Evolutionary conservation across 2,113 vertebrate species (phyloP), one percentile per base, ranked within the genome.

Genomic region (Mastomys natalensis): DNA sequence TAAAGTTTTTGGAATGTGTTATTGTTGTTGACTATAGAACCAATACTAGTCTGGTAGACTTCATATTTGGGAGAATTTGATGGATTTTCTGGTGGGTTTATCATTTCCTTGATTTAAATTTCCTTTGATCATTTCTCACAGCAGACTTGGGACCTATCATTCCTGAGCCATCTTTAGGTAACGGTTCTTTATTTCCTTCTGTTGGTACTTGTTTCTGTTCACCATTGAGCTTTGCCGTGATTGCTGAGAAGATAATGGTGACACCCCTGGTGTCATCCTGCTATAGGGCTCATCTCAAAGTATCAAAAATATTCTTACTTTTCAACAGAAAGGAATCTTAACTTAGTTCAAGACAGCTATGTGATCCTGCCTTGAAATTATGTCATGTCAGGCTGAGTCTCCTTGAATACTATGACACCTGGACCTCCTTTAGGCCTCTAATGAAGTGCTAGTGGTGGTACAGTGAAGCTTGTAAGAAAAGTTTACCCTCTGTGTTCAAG

Each of bases 131-230:
- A 31, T 92, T 85, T 95, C 81, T 96, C 85, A 16, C 29, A 62
- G 70, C 74, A 95, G 96, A 82, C 26, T 24, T 94, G 91, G 70
- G 85, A 84, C 92, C 87, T 66, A 0, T 93, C 78, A 92, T 85
- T 92, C 37, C 95, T 77, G 95, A 64, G 76, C 91, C 90, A 84
- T 53, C 87, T 93, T 90, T 97, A 96, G 97, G 96, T 98, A 97
- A 96, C 68, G 80, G 96, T n/a, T 26, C 43, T 94, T 85, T 40
- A 45, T 77, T 62, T 82, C 26, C 26, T 93, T 94, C 37, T 55
- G 53, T 40, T 58, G 88, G 82, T 82, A 12, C 51, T 82, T 93
- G 91, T 72, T 60, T 70, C 31, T 93, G 62, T 89, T 95, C 1
- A 1, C 72, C 93, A 8, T 96, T 58, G 84, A 24, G 24, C 15